phyloP scores from a whole-genome alignment of 2,797 vertebrate species.

The Bradypodion ventrale region DNA sequence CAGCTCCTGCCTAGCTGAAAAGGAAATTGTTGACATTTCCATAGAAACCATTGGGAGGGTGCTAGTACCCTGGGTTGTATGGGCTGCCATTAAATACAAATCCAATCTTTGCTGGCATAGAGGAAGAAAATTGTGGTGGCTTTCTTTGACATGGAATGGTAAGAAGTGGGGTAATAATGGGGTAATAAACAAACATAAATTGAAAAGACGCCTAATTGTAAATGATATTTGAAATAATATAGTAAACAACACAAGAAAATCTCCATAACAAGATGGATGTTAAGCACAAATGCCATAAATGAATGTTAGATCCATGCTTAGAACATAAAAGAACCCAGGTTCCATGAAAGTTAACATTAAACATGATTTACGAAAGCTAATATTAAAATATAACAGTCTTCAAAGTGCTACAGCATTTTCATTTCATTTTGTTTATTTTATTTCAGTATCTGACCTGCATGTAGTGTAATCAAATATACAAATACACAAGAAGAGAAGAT shows the following conservation, averaged over 20 bases:
- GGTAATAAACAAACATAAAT: background rate
- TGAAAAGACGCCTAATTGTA: background rate
- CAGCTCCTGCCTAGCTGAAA: background rate
- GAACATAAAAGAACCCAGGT: background rate
- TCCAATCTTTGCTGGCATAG: background rate
- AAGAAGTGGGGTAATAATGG: background rate
- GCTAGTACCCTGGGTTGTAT: background rate
- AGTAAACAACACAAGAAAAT: background rate
- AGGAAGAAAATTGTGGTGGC: background rate
- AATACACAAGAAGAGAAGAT: no score
- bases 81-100: background rate
- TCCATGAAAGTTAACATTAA: no score
- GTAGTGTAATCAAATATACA: no score
- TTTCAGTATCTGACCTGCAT: no score
- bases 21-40: slow-evolving; percentile 25
- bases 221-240: background rate
- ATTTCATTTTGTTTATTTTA: no score
- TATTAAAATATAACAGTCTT: no score
- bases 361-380: no score
- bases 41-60: slow-evolving; percentile 13
- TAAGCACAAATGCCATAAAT: no score
- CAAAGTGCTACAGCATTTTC: no score
- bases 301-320: background rate
- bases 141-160: background rate
- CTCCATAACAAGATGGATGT: background rate